Percentiles rank a stretch among this genome's conserved stretches.
These are phyloP conservation scores for Idaea dimidiata DNA, from an alignment of 2,888 invertebrate species.

Conservation along the genomic window DNA sequence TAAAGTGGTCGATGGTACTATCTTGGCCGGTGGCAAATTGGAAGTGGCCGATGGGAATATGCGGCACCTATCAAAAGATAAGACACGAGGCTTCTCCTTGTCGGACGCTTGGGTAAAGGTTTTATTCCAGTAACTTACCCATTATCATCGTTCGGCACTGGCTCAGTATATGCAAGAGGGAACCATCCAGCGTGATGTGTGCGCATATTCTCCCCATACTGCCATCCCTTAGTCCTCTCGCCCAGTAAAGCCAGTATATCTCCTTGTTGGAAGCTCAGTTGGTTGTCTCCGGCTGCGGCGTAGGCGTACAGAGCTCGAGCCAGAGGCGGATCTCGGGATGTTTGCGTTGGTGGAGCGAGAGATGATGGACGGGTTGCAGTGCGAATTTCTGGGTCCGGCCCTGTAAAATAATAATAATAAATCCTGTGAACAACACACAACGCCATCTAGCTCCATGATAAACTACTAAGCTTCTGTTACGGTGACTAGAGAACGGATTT, in stretches of 20 bases:
- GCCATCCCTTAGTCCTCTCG: slow-evolving; percentile 96
- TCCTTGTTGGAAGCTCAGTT: slow-evolving; percentile 94
- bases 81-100: too few relatives aligned
- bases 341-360: slow-evolving; percentile 81
- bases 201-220: slow-evolving; percentile 96
- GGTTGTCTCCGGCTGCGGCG: slow-evolving; percentile 93
- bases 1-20: too few relatives aligned
- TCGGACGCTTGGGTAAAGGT: too few relatives aligned
- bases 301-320: slow-evolving; percentile 94
- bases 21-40: too few relatives aligned
- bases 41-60: too few relatives aligned
- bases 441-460: too few relatives aligned
- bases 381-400: slow-evolving; percentile 58
- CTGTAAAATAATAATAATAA: background rate
- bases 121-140: slow-evolving; percentile 59
- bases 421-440: too few relatives aligned
- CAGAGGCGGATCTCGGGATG: slow-evolving; percentile 85
- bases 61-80: too few relatives aligned
- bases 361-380: slow-evolving; percentile 82
- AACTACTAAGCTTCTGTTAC: too few relatives aligned
- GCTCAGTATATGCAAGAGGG: slow-evolving; percentile 96
- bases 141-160: slow-evolving; percentile 84
- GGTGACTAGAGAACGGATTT: too few relatives aligned
- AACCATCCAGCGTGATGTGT: slow-evolving; percentile 98
- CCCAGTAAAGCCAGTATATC: slow-evolving; percentile 94